These are phyloP conservation scores for Rhizoglyphus robini DNA, from an alignment of 1,140 invertebrate species.

Conservation along the genomic window DNA sequence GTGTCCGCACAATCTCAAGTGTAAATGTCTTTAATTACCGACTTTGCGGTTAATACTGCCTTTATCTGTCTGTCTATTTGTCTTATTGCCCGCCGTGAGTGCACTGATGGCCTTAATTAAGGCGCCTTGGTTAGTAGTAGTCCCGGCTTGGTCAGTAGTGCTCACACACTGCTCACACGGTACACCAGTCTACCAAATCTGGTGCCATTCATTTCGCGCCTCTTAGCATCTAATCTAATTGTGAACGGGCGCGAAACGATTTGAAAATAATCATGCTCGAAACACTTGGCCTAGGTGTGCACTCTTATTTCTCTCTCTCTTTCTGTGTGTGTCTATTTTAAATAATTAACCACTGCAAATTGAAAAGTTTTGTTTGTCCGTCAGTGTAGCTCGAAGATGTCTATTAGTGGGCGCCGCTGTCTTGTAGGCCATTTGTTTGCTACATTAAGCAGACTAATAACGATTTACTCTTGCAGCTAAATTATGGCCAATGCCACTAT, in stretches of 20 bases:
- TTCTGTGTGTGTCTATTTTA: conserved; percentile 8
- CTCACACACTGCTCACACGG: too few relatives aligned
- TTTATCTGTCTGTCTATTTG: conserved; percentile 13
- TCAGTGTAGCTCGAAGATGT: not conserved
- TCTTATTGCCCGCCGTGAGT: conserved; percentile 9
- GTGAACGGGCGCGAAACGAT: too few relatives aligned
- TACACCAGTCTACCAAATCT: too few relatives aligned
- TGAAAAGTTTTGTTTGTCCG: conserved; percentile 14
- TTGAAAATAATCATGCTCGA: too few relatives aligned
- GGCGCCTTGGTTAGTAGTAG: not conserved
- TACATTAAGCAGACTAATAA: conserved; percentile 11
- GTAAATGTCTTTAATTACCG: conserved; percentile 15
- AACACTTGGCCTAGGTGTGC: not conserved
- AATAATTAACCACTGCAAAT: conserved; percentile 18
- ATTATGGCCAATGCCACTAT: not conserved
- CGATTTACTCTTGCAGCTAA: conserved; percentile 8
- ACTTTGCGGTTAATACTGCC: conserved; percentile 10
- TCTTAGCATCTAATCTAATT: too few relatives aligned
- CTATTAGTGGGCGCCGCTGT: not conserved
- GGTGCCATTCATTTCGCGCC: too few relatives aligned
- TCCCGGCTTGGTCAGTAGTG: too few relatives aligned
- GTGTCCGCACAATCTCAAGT: conserved; percentile 9
- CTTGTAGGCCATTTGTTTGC: conserved; percentile 9
- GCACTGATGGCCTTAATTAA: not conserved
- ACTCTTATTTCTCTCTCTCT: not conserved